Base-by-base conservation (phyloP, 2,888 invertebrate species). In the Lasioglossum leucozonium region DNA sequence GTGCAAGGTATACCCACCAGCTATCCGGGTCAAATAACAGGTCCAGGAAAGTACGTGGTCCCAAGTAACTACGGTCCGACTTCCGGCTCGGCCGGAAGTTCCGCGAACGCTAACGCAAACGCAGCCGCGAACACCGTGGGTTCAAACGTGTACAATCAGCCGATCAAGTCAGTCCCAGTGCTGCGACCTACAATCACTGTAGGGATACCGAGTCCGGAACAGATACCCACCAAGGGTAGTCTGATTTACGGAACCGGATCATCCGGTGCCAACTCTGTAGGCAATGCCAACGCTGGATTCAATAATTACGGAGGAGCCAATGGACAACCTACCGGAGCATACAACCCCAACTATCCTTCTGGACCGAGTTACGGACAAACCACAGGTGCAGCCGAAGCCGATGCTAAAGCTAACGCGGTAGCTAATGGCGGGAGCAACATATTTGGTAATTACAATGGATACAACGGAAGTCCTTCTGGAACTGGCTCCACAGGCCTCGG, bases 91-190 rank as follows among this genome's bases (percentile, higher is more conserved):
- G 18, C 40, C 13, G 26, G 26, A 51, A 6, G 42, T 16, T 77
- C 84, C 2, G 80, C 88, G 6, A 80, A 81, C 13, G 82, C 85
- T 4, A 75, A 79, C 44, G 87, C 87, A 18, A 47, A 47, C 47
- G 47, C 51, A 2, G 80, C 75, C 40, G 88, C 87, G 11, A 87
- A 85, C 40, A 85, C 88, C 6, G 81, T 37, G 8, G 84, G 81
- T 44, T 77, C 72, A 0, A 55, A 71, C 13, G 26, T 42, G 30
- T 79, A 62, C 18, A 30, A 6, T 8, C 65, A 65, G 16, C 76
- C 82, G 1, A 18, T 65, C 16, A 65, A 81, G 11, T 3, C 10
- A 22, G 0, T 8, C 2, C 80, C 80, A 1, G 4, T 62, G 16
- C 40, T 26, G 0, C 44, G 4, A 40, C 71, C 77, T 26, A 0